Conservation (phyloP, 2,113 vertebrate genomes). For the Amphiprion percula region DNA sequence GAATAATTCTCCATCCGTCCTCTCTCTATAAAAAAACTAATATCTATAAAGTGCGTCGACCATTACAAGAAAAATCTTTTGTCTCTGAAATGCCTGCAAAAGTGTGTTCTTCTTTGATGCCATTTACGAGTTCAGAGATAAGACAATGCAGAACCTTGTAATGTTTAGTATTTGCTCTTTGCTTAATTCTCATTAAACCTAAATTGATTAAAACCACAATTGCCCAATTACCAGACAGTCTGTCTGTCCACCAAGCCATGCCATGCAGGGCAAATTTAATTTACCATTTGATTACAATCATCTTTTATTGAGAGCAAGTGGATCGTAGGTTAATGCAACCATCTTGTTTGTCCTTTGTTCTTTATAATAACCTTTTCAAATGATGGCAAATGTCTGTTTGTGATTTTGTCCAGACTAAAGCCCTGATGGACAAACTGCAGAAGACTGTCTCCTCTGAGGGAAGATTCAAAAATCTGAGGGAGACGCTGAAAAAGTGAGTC, state of each 20-base stretch:
- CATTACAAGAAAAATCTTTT: background rate
- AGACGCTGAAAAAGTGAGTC: conserved; percentile 97
- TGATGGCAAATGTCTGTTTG: conserved; percentile 27
- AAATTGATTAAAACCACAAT: conserved; percentile 25
- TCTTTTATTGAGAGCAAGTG: conserved; percentile 10
- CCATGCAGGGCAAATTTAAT: conserved; percentile 9
- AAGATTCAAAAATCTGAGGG: conserved; percentile 98
- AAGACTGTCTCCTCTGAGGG: conserved; percentile 98
- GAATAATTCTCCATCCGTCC: background rate
- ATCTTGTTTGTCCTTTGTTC: background rate
- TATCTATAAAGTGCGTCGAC: background rate
- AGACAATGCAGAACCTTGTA: background rate
- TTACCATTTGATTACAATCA: conserved; percentile 8
- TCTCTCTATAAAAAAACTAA: background rate
- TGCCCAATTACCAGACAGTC: conserved; percentile 35
- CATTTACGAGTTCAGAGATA: conserved; percentile 16
- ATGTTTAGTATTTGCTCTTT: conserved; percentile 17
- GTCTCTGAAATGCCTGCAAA: background rate
- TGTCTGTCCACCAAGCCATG: conserved; percentile 2
- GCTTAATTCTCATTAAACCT: conserved; percentile 36
- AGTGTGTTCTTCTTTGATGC: conserved; percentile 1
- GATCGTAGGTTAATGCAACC: background rate
- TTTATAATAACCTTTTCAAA: background rate
- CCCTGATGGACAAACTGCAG: conserved; percentile 98
- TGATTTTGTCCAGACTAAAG: conserved; percentile 89